Conservation (phyloP, 1,140 invertebrate species). For the Plutomurus gul region DNA sequence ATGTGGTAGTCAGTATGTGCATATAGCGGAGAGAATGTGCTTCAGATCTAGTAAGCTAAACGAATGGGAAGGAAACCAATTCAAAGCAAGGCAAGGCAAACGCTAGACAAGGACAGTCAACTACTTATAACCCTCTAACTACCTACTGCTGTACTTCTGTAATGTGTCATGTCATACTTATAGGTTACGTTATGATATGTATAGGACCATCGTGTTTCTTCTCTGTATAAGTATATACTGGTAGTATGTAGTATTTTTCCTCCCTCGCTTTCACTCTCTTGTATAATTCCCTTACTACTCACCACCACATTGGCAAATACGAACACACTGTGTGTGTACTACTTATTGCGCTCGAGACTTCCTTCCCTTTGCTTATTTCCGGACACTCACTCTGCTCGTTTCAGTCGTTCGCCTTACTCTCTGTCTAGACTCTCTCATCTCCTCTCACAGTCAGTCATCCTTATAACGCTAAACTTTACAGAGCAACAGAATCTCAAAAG, state of each 20-base stretch:
- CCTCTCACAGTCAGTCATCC: too few relatives aligned
- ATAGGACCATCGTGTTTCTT: too few relatives aligned
- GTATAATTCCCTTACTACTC: not conserved
- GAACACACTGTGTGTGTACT: not conserved
- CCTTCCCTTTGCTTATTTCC: not conserved
- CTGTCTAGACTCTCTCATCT: too few relatives aligned
- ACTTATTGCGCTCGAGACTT: not conserved
- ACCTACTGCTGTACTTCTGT: not conserved
- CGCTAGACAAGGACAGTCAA: not conserved
- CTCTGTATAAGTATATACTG: too few relatives aligned
- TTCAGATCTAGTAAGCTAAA: not conserved
- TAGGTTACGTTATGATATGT: not conserved
- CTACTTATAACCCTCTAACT: constrained; percentile 2
- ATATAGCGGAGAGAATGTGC: not conserved
- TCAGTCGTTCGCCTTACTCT: too few relatives aligned
- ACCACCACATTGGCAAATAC: not conserved
- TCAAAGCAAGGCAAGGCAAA: not conserved
- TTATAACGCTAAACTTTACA: too few relatives aligned
- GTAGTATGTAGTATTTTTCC: too few relatives aligned
- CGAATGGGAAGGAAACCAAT: not conserved
- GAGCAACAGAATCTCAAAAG: too few relatives aligned
- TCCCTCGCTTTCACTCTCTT: not conserved
- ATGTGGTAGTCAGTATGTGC: not conserved
- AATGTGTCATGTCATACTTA: constrained; percentile 27
- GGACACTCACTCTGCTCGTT: not conserved